A percentile compares a stretch with the other conserved stretches of the same genome.
Evolutionary conservation across 2,797 vertebrate species (phyloP).

Genomic region (Rhabdophis nuchalis): DNA sequence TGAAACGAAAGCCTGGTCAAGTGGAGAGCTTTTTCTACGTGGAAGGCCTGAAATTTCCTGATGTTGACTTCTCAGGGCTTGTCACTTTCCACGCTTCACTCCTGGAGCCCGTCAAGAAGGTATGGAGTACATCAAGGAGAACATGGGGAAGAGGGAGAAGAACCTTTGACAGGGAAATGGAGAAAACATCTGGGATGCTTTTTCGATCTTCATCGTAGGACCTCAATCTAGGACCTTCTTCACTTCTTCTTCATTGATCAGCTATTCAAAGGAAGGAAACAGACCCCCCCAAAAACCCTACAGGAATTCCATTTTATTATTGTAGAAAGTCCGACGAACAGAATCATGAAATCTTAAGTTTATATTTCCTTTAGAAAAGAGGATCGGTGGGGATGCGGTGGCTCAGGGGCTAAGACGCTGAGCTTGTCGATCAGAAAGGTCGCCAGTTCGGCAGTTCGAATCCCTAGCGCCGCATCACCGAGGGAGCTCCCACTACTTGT

Average conservation of each 20-base stretch:
- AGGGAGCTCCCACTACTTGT: too few species aligned
- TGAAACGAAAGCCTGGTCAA: conserved; percentile 71
- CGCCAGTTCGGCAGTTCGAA: too few species aligned
- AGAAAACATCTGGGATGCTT: background rate
- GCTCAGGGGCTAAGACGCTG: too few species aligned
- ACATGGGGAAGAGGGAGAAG: background rate
- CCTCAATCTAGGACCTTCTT: background rate
- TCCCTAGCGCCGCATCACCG: too few species aligned
- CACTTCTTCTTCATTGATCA: background rate
- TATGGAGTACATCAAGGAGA: conserved; percentile 13
- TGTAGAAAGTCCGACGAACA: background rate
- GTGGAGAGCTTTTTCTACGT: conserved; percentile 76
- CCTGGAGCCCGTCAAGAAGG: conserved; percentile 67
- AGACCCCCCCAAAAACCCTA: background rate
- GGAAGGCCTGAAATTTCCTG: conserved; percentile 84
- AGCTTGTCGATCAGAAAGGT: too few species aligned
- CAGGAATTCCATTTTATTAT: background rate
- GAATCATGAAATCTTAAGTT: background rate
- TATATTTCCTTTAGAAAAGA: background rate
- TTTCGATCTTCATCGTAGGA: background rate
- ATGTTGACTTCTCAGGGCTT: conserved; percentile 77
- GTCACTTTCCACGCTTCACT: conserved; percentile 79
- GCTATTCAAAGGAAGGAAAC: background rate
- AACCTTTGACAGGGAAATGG: background rate
- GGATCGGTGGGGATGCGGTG: background rate